Conservation (phyloP, 2,113 vertebrate genomes). For the Ploceus nigricollis region DNA sequence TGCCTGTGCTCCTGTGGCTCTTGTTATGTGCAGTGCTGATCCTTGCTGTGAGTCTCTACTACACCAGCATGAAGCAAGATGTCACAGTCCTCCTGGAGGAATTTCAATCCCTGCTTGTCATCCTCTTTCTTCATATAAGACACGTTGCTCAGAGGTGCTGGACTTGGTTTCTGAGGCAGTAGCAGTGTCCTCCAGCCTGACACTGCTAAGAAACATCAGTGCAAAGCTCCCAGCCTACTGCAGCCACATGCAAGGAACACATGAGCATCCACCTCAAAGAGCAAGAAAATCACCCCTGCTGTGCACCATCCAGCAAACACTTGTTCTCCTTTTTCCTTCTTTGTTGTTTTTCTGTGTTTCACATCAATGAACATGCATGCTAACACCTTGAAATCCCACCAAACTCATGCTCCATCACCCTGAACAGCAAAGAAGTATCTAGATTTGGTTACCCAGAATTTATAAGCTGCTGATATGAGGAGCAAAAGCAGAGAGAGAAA, state of each 20-base stretch:
- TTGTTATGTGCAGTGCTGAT: slow-evolving; percentile 79
- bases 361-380: neutral
- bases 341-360: neutral
- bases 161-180: slow-evolving; percentile 83
- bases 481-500: neutral
- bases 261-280: neutral
- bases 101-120: slow-evolving; percentile 78
- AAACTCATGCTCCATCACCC: neutral
- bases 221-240: neutral
- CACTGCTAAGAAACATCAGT: neutral
- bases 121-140: slow-evolving; percentile 79
- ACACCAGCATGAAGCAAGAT: slow-evolving; percentile 68
- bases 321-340: neutral
- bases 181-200: neutral
- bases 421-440: neutral
- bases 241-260: neutral
- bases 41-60: slow-evolving; percentile 82
- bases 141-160: slow-evolving; percentile 81
- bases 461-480: neutral
- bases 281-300: neutral
- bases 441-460: neutral
- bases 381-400: neutral
- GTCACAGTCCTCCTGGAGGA: slow-evolving; percentile 79
- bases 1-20: slow-evolving; percentile 76
- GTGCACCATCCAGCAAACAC: neutral